Evolutionary conservation across 2,113 vertebrate genomes (phyloP), one percentile per base, ranked within the genome.

Genomic region (Carlito syrichta): DNA sequence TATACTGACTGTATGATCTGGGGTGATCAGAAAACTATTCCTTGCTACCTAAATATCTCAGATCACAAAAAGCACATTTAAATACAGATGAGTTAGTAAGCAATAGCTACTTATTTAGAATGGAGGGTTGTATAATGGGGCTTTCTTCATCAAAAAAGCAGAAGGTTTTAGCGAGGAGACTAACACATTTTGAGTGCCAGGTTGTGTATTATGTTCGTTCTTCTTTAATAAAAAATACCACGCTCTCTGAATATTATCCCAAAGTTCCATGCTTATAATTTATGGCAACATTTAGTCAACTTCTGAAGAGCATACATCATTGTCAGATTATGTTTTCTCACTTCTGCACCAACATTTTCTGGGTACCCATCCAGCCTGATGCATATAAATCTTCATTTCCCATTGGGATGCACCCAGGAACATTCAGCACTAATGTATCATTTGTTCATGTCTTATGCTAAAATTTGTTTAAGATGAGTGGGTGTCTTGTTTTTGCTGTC

Each of bases 401-500:
- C 69, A 13, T 76, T 77, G 68, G 82, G 66, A 69, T 58, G 0
- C 52, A 77, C 30, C 45, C 58, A 95, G 30, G 35, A 93, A 88
- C 52, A 89, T 60, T 83, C 68, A 93, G 66, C 74, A 86, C 27
- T 74, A 96, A 91, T 98, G 79, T 96, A 97, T 97, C 83, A 50
- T 97, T 98, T 98, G 95, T 98, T 98, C 97, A 86, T 58, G 62
- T 98, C 89, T 97, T 96, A 89, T 96, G 96, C 89, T 95, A 96
- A 97, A 97, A 97, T 95, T 82, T 96, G 92, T 97, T 98, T 98
- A 76, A 97, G 96, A 98, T 94, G 96, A 98, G 97, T 98, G 97
- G 95, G 94, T 95, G 94, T 95, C 98, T 98, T 98, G 96, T 98
- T 98, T 98, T 93, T 97, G 89, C 95, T 98, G 85, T 98, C 74